phyloP scores from a whole-genome alignment of 2,888 invertebrate genomes.

The Orthosia gracilis region DNA sequence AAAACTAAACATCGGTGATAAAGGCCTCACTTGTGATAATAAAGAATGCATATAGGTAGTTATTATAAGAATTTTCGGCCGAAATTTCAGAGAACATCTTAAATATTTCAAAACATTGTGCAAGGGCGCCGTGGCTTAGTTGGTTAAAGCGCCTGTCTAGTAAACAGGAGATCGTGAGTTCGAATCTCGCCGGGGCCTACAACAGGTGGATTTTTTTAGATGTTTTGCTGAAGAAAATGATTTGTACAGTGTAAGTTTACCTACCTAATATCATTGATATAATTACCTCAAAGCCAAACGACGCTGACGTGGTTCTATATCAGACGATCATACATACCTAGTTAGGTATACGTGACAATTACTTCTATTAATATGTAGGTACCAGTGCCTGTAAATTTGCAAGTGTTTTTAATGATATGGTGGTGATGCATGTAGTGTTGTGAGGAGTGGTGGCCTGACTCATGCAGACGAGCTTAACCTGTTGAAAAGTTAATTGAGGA shows the following conservation, averaged over 20 bases:
- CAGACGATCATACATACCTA: not conserved
- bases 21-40: no score
- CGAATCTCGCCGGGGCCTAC: conserved; percentile 93
- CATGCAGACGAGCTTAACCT: conserved; percentile 1
- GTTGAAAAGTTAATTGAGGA: conserved; percentile 27
- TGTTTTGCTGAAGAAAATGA: not conserved
- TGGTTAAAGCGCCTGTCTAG: conserved; percentile 90
- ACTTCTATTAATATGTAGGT: no score
- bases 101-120: conserved; percentile 93
- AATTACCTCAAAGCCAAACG: not conserved
- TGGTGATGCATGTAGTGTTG: not conserved
- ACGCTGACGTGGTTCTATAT: not conserved
- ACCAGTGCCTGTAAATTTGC: conserved; percentile 1
- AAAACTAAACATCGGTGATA: no score
- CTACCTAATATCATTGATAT: not conserved
- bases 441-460: conserved; percentile 12
- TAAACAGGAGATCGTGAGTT: conserved; percentile 93
- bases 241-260: not conserved
- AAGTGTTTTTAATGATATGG: conserved; percentile 12
- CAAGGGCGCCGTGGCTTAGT: conserved; percentile 90
- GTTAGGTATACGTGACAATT: no score
- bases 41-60: no score
- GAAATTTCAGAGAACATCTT: conserved; percentile 78
- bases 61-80: no score
- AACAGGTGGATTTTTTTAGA: not conserved